Evolutionary conservation across 1,140 invertebrate genomes (phyloP).

Genomic region (Zaprionus vittiger): DNA sequence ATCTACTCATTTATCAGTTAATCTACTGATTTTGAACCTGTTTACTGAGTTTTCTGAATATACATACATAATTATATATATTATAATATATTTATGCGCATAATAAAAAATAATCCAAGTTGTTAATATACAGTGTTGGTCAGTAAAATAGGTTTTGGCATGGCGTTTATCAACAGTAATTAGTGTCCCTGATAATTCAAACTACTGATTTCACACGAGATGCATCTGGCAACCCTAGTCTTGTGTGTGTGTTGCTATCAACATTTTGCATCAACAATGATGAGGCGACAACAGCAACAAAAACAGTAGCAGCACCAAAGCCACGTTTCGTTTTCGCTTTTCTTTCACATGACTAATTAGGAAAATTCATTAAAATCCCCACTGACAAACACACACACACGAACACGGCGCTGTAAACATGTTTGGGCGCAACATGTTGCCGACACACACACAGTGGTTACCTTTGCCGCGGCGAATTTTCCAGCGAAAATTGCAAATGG

Average conservation of each 20-base stretch:
- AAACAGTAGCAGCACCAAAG: conserved; percentile 6
- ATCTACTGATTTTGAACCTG: too few relatives aligned
- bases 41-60: too few relatives aligned
- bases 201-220: too few relatives aligned
- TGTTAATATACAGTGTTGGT: too few relatives aligned
- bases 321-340: conserved; percentile 68
- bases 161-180: too few relatives aligned
- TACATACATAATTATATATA: too few relatives aligned
- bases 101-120: too few relatives aligned
- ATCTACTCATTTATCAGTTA: too few relatives aligned
- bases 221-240: too few relatives aligned
- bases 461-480: neutral
- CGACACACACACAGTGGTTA: conserved; percentile 21
- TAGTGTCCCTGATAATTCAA: too few relatives aligned
- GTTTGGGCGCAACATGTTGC: conserved; percentile 64
- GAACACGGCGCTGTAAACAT: conserved; percentile 56
- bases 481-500: conserved; percentile 11
- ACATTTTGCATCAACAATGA: conserved; percentile 49
- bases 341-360: conserved; percentile 77
- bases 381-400: conserved; percentile 25
- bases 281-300: conserved; percentile 28
- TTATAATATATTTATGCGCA: too few relatives aligned
- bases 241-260: conserved; percentile 41
- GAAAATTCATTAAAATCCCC: conserved; percentile 61
- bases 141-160: too few relatives aligned